phyloP scores from a whole-genome alignment of 2,888 invertebrate genomes.

The Coelogynopora nodosa region DNA sequence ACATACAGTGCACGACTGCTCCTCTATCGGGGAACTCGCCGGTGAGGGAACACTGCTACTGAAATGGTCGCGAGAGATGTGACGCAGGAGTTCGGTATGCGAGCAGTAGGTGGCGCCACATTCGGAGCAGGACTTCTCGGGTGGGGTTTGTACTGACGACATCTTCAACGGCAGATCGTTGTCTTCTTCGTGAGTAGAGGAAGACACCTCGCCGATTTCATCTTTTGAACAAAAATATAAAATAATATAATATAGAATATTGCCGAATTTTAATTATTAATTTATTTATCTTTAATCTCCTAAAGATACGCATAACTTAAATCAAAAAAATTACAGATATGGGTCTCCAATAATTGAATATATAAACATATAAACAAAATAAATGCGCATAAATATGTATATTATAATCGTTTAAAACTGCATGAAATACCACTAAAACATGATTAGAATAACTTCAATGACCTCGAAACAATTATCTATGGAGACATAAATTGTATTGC shows the following conservation, averaged over 20 bases:
- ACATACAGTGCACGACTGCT: constrained; percentile 77
- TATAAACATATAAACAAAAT: too few species aligned
- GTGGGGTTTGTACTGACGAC: neutral
- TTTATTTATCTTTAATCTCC: neutral
- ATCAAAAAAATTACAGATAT: too few species aligned
- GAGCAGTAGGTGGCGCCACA: neutral
- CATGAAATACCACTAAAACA: too few species aligned
- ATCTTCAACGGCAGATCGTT: neutral
- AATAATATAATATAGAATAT: neutral
- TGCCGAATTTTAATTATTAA: neutral
- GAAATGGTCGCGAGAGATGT: neutral
- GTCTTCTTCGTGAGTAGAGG: constrained; percentile 17
- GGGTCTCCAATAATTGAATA: too few species aligned
- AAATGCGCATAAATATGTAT: too few species aligned
- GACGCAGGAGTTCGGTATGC: neutral
- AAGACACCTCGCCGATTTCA: constrained; percentile 11
- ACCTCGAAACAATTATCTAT: too few species aligned
- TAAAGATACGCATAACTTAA: too few species aligned
- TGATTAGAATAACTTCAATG: too few species aligned
- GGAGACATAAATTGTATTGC: too few species aligned
- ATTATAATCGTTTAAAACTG: too few species aligned
- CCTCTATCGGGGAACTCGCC: neutral
- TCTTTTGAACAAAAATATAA: neutral
- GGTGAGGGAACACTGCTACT: neutral
- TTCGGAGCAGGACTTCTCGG: neutral